phyloP scores from a whole-genome alignment of 2,888 invertebrate genomes.

The Plebejus argus region DNA sequence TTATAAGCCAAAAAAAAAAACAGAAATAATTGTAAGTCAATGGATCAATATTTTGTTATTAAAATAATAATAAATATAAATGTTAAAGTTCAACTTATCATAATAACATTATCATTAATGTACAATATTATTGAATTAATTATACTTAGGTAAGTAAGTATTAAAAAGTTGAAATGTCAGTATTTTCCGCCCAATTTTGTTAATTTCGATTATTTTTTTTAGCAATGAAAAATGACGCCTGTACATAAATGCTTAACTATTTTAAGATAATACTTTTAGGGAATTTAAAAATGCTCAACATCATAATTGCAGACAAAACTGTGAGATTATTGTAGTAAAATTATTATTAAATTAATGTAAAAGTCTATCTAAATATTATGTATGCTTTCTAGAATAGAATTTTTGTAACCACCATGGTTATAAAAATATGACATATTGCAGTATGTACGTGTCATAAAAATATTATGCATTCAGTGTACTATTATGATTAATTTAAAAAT shows the following conservation, averaged over 20 bases:
- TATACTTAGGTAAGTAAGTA: background rate
- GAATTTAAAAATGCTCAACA: background rate
- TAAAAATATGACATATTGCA: no score
- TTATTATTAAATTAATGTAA: background rate
- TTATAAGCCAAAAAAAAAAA: no score
- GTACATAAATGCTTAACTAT: background rate
- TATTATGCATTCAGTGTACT: no score
- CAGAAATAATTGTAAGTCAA: no score
- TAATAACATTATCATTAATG: no score
- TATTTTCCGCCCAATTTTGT: slow-evolving; percentile 1
- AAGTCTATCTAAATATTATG: background rate
- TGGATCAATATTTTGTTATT: no score
- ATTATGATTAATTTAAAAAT: no score
- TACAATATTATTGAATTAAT: background rate
- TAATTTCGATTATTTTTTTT: background rate
- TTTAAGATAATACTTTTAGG: background rate
- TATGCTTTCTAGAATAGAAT: background rate
- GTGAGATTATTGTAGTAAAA: background rate
- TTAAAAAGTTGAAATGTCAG: background rate
- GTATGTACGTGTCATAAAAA: no score
- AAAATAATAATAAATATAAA: no score
- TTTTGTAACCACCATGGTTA: no score
- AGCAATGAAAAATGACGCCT: background rate
- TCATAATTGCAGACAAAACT: background rate
- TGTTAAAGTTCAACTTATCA: no score